Base-by-base conservation (phyloP, 2,113 vertebrate species). In the Spea bombifrons region DNA sequence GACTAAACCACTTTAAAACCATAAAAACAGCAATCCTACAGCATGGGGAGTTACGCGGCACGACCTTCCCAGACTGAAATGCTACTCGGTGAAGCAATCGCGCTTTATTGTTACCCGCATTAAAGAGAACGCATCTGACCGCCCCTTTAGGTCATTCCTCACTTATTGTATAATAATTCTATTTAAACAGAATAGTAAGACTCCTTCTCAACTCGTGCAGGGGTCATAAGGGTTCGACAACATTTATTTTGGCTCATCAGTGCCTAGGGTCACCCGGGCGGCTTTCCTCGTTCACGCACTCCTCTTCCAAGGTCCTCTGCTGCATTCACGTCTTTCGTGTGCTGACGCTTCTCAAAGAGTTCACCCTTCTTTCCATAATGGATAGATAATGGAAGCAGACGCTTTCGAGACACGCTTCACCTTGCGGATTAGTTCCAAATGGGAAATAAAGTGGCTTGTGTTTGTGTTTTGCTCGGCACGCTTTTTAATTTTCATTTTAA, bases 371-470 rank as follows among this genome's bases (percentile, higher is more conserved):
- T 53, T 78, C 46, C 15, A 52, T 73, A 78, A 49, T 74, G 45
- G n/a, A n/a, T 17, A n/a, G 9, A 55, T 59, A 43, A 53, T 67
- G 10, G 49, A 67, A 52, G 43, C 49, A 9, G 47, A 66, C 8
- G 48, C 49, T 44, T 47, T 46, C 8, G 53, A 46, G 46, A 44
- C 63, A 43, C 17, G 68, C 74, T 49, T 80, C 65, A 74, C 78
- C 78, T 80, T 69, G 71, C 64, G 78, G 71, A 80, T 12, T n/a
- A 7, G 50, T 46, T 66, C 47, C 50, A 30, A 69, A 52, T 46
- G 17, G 61, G 45, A 66, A 44, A 44, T 69, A 65, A 50, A 66
- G 71, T 55, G 71, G 44, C 65, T 30, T n/a, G 7, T 53, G 9
- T 73, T 66, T 44, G 50, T 48, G 45, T 69, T 76, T 68, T 76